A percentile compares a stretch with the other conserved stretches of the same genome.
These are phyloP conservation scores for Tanypteryx hageni DNA, from an alignment of 2,888 invertebrate species.

Conservation along the genomic window DNA sequence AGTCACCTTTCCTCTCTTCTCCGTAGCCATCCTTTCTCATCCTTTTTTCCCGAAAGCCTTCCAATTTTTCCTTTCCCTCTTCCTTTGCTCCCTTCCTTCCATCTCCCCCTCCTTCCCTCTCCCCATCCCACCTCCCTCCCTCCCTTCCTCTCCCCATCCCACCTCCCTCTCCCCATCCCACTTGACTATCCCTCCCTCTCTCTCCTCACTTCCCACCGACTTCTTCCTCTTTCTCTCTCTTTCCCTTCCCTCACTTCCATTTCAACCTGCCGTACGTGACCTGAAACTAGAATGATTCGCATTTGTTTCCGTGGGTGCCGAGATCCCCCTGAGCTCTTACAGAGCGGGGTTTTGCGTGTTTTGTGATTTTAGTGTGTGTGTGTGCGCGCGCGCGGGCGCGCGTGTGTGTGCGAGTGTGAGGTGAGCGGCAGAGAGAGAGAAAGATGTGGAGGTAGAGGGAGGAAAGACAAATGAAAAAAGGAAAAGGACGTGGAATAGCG, in stretches of 20 bases:
- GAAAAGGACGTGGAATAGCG: constrained; percentile 32
- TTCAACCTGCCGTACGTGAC: constrained; percentile 54
- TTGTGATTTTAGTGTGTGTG: constrained; percentile 35
- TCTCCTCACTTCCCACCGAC: not conserved
- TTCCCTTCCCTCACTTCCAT: constrained; percentile 29
- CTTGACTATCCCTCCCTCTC: not conserved
- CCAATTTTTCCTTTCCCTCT: not conserved
- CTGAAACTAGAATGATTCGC: constrained; percentile 57
- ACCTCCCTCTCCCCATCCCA: not conserved
- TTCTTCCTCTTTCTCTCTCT: not conserved
- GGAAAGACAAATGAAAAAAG: constrained; percentile 47
- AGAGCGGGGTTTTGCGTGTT: not conserved
- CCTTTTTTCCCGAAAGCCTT: not conserved
- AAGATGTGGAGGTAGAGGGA: not conserved
- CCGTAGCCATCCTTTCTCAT: not conserved
- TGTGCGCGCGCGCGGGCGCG: not conserved
- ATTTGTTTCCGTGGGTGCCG: constrained; percentile 51
- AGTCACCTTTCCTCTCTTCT: not conserved
- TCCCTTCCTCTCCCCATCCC: not conserved
- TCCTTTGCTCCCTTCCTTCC: not conserved
- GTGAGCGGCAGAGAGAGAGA: not conserved
- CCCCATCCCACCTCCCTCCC: not conserved
- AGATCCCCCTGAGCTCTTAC: constrained; percentile 44
- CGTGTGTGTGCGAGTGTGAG: not conserved
- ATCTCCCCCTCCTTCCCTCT: not conserved